These are phyloP conservation scores for Thripadectes ignobilis DNA, from an alignment of 2,797 vertebrate genomes.

Conservation along the genomic window DNA sequence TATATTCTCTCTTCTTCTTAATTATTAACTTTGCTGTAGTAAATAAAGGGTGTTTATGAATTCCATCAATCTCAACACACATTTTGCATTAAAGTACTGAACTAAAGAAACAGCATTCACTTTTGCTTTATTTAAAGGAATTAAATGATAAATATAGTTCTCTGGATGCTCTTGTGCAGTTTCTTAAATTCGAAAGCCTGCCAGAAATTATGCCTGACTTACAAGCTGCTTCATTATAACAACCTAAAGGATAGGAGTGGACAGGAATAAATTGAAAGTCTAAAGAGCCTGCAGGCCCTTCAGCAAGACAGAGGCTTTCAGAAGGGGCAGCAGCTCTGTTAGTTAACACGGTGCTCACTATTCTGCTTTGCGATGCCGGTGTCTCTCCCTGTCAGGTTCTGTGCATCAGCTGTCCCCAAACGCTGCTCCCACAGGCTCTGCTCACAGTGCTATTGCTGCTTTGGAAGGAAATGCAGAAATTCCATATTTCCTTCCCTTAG, in stretches of 20 bases:
- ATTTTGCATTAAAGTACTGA: slow-evolving; percentile 14
- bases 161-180: background rate
- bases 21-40: slow-evolving; percentile 41
- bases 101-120: background rate
- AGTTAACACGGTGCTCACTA: background rate
- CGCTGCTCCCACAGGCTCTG: background rate
- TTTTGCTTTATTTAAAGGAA: slow-evolving; percentile 45
- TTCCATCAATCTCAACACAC: slow-evolving; percentile 35
- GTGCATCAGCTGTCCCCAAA: background rate
- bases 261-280: slow-evolving; percentile 4
- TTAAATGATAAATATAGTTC: background rate
- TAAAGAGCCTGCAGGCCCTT: background rate
- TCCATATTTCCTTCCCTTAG: background rate
- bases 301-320: background rate
- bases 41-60: slow-evolving; percentile 43
- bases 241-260: background rate
- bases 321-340: background rate
- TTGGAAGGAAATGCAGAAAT: background rate
- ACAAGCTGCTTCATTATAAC: background rate
- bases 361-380: background rate
- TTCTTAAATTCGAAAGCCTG: background rate
- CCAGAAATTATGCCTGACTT: slow-evolving; percentile 13
- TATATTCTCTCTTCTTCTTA: slow-evolving; percentile 23
- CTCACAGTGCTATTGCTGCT: background rate
- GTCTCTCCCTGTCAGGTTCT: background rate